Evolutionary conservation across 2,113 vertebrate genomes (phyloP).

Genomic region (Carassius auratus): DNA sequence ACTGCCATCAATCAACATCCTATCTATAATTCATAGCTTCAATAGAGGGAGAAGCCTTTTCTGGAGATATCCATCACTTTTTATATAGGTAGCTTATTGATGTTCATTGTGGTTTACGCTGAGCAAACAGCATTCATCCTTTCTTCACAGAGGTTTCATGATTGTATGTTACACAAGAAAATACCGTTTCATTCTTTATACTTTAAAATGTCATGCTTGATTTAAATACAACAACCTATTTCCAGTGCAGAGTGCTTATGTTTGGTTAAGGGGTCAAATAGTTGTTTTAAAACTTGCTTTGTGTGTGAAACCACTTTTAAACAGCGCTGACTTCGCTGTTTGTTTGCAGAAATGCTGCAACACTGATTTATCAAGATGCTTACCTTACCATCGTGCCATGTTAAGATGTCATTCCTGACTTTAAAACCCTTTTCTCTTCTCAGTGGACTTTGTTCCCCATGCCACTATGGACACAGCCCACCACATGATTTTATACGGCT

Average conservation of each 20-base stretch:
- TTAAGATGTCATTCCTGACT: not conserved
- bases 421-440: slow-evolving; percentile 54
- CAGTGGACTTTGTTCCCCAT: slow-evolving; percentile 95
- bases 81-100: not conserved
- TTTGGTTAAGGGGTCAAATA: not conserved
- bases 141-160: not conserved
- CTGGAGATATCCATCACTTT: slow-evolving; percentile 12
- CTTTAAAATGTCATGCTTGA: too few relatives aligned
- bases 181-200: too few relatives aligned
- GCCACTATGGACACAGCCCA: slow-evolving; percentile 96
- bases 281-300: not conserved
- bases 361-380: not conserved
- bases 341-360: slow-evolving; percentile 2
- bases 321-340: not conserved
- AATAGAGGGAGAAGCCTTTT: not conserved
- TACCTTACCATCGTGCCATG: not conserved
- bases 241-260: not conserved
- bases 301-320: not conserved
- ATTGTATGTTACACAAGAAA: too few relatives aligned
- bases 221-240: too few relatives aligned
- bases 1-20: slow-evolving; percentile 21
- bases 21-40: slow-evolving; percentile 23
- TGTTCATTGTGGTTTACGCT: not conserved
- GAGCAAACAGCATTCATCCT: not conserved
- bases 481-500: slow-evolving; percentile 96